Conservation (phyloP, 2,797 vertebrate genomes). For the Notolabrus celidotus region DNA sequence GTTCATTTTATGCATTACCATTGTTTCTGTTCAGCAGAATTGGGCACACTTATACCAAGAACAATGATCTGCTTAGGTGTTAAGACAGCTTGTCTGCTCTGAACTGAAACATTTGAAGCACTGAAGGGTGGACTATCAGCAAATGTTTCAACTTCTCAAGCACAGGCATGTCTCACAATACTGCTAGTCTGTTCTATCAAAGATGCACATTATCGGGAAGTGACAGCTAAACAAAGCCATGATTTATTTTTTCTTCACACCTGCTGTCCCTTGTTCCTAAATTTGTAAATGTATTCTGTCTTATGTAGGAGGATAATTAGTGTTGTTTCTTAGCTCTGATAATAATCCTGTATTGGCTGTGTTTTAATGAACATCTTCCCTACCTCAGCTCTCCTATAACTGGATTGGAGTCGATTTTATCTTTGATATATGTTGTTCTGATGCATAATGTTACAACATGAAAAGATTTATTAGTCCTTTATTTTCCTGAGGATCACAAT, state of each 20-base stretch:
- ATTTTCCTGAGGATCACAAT: neutral
- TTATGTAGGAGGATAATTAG: neutral
- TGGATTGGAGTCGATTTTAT: neutral
- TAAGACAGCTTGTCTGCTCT: neutral
- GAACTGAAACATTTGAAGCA: too few relatives aligned
- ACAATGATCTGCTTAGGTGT: neutral
- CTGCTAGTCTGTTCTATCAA: too few relatives aligned
- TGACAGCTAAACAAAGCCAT: neutral
- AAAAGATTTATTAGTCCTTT: neutral
- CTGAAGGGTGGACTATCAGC: too few relatives aligned
- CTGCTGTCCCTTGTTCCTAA: neutral
- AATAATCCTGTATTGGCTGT: neutral
- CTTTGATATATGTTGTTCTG: neutral
- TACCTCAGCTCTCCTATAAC: constrained; percentile 38
- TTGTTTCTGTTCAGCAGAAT: constrained; percentile 14
- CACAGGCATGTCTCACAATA: too few relatives aligned
- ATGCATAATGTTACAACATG: too few relatives aligned
- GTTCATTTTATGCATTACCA: constrained; percentile 63
- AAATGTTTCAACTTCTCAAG: too few relatives aligned
- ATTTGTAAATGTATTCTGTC: neutral
- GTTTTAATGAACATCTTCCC: constrained; percentile 5
- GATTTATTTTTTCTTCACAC: neutral
- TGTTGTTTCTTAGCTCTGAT: too few relatives aligned
- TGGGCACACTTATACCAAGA: constrained; percentile 43
- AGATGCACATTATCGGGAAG: neutral